Evolutionary conservation across 2,113 vertebrate species (phyloP).

Genomic region (Rafetus swinhoei): DNA sequence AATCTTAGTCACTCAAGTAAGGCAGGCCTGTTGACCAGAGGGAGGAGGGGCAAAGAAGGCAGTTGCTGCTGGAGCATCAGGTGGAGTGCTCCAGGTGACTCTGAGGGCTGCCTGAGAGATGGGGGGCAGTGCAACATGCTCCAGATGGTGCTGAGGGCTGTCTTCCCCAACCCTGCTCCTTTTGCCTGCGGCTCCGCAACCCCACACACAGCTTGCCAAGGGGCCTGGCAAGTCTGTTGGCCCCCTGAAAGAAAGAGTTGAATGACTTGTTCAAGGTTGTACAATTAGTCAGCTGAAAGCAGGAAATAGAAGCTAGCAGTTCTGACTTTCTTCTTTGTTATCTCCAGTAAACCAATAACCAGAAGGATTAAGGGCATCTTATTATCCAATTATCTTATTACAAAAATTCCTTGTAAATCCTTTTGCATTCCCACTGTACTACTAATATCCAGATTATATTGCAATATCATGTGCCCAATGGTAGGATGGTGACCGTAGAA

Average conservation of each 20-base stretch:
- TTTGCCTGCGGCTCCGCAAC: too few species aligned
- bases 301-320: background rate
- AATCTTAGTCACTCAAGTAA: conserved; percentile 22
- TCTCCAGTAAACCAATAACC: background rate
- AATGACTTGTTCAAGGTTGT: background rate
- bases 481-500: background rate
- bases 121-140: too few species aligned
- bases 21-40: too few species aligned
- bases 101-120: too few species aligned
- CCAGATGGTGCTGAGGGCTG: too few species aligned
- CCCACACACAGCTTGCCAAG: too few species aligned
- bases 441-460: background rate
- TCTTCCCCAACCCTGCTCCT: too few species aligned
- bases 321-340: background rate
- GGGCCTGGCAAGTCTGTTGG: too few species aligned
- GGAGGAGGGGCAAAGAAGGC: too few species aligned
- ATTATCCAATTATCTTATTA: background rate
- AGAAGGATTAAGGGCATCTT: background rate
- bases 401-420: background rate
- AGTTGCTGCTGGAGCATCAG: too few species aligned
- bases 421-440: background rate
- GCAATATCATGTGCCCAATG: background rate
- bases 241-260: background rate
- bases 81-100: too few species aligned
- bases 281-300: background rate